A percentile compares a stretch with the other conserved stretches of the same genome.
Conservation (phyloP, 2,113 vertebrate species). For the Amazona guildingii region DNA sequence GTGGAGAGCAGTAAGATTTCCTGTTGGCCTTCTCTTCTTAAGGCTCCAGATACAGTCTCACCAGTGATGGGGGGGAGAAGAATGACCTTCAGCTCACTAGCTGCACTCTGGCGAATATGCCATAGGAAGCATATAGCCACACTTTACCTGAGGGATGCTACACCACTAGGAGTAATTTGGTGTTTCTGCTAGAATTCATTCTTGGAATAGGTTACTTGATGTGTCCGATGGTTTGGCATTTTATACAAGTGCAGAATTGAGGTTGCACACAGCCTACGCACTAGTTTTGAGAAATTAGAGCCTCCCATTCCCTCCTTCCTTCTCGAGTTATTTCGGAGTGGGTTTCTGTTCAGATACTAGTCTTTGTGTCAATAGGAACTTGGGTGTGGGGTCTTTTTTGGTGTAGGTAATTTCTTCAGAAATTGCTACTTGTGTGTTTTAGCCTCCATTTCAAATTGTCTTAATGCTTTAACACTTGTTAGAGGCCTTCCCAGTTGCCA, state of each 20-base stretch:
- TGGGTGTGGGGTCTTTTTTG: background rate
- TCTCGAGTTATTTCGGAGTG: background rate
- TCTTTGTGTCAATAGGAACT: background rate
- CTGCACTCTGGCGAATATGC: background rate
- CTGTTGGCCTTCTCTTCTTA: background rate
- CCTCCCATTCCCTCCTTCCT: background rate
- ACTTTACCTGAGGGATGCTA: background rate
- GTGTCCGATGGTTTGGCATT: background rate
- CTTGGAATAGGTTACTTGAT: background rate
- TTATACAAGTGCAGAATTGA: background rate
- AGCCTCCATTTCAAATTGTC: background rate
- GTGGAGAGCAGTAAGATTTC: background rate
- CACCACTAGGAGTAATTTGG: background rate
- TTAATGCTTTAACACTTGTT: background rate
- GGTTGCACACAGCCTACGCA: background rate
- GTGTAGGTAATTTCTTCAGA: background rate
- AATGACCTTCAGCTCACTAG: background rate
- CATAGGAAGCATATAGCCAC: background rate
- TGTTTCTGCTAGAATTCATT: background rate
- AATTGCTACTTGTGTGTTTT: background rate
- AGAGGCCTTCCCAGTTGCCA: background rate
- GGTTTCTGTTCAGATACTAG: background rate
- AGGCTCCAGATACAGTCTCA: background rate
- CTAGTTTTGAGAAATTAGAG: background rate
- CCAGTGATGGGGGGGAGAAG: background rate